Evolutionary conservation across 2,797 vertebrate genomes (phyloP).

Genomic region (Bryconaethiops microstoma): DNA sequence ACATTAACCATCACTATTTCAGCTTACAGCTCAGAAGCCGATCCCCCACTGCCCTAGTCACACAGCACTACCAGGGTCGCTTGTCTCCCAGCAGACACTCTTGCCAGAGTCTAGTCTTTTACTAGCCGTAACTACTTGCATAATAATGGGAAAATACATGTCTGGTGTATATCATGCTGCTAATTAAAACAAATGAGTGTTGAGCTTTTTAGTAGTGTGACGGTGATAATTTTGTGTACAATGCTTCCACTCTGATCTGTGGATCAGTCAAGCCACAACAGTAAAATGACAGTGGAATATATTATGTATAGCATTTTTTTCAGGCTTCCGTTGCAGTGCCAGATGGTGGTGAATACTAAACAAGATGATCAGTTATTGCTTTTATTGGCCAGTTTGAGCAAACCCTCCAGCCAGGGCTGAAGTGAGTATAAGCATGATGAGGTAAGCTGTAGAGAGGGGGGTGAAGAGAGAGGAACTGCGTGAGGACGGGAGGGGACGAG

Average conservation of each 20-base stretch:
- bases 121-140: conserved; percentile 79
- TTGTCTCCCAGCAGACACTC: conserved; percentile 66
- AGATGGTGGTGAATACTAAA: conserved; percentile 56
- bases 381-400: conserved; percentile 52
- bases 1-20: conserved; percentile 57
- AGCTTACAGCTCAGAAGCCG: conserved; percentile 47
- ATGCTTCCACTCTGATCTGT: conserved; percentile 58
- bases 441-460: conserved; percentile 2
- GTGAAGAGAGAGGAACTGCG: conserved; percentile 30
- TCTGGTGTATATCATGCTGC: conserved; percentile 79
- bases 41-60: conserved; percentile 59
- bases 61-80: conserved; percentile 60
- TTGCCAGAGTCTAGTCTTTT: conserved; percentile 70
- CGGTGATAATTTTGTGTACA: conserved; percentile 1
- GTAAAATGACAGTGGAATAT: conserved; percentile 50
- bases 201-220: conserved; percentile 43
- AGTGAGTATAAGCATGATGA: conserved; percentile 53
- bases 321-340: conserved; percentile 46
- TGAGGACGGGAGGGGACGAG: conserved; percentile 42
- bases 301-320: conserved; percentile 32
- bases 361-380: conserved; percentile 57
- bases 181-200: conserved; percentile 76
- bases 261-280: conserved; percentile 18
- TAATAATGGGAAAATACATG: conserved; percentile 79
- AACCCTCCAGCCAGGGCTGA: conserved; percentile 52